Conservation (phyloP, 2,797 vertebrate species). For the Cetoscarus ocellatus region DNA sequence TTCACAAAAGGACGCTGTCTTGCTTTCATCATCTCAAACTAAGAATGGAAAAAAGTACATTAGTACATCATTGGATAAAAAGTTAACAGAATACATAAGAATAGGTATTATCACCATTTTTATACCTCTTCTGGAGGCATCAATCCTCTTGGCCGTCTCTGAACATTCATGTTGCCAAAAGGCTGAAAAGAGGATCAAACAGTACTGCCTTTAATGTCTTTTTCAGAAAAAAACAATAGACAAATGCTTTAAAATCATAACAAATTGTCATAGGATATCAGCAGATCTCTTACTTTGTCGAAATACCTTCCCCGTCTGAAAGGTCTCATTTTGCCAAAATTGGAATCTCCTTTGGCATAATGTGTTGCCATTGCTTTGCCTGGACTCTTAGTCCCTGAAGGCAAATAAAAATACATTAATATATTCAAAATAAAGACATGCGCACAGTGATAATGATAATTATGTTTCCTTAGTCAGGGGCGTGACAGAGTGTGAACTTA, state of each 20-base stretch:
- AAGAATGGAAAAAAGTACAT: not conserved
- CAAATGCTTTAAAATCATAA: not conserved
- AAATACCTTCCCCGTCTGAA: constrained; percentile 90
- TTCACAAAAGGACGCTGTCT: constrained; percentile 87
- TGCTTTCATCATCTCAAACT: constrained; percentile 90
- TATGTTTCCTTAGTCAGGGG: not conserved
- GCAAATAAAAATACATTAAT: not conserved
- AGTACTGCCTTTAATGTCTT: constrained; percentile 3
- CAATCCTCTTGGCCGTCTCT: constrained; percentile 82
- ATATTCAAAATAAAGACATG: not conserved
- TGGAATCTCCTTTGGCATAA: constrained; percentile 87
- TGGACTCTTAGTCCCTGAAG: constrained; percentile 90
- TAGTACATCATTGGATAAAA: not conserved
- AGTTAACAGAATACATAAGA: not conserved
- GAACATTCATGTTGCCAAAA: constrained; percentile 73
- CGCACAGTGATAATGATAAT: not conserved
- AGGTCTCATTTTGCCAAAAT: constrained; percentile 85
- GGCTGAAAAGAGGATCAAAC: constrained; percentile 61
- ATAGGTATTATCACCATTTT: not conserved
- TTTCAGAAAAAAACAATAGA: not conserved
- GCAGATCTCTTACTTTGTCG: constrained; percentile 88
- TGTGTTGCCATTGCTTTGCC: constrained; percentile 88
- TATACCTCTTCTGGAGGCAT: constrained; percentile 85
- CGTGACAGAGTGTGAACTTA: constrained; percentile 75
- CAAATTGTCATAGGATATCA: not conserved